These are phyloP conservation scores for Temnothorax nylanderi DNA, from an alignment of 1,140 invertebrate genomes.

Conservation along the genomic window DNA sequence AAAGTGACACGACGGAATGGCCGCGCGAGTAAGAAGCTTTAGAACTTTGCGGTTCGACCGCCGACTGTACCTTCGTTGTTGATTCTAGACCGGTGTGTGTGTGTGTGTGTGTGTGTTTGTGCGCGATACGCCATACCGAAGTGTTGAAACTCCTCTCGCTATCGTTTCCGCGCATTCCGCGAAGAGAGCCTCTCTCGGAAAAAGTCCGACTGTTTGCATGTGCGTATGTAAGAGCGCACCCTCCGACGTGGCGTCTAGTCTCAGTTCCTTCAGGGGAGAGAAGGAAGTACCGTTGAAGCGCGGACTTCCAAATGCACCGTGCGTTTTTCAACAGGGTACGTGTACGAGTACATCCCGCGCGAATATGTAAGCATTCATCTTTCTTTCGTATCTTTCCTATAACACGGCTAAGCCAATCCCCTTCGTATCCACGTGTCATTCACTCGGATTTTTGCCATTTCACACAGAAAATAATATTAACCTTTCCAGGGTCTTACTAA, in stretches of 20 bases:
- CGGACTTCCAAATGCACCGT: not conserved
- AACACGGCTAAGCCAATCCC: conserved; percentile 45
- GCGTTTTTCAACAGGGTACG: conserved; percentile 38
- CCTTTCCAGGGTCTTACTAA: conserved; percentile 1
- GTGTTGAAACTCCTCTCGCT: conserved; percentile 52
- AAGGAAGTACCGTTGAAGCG: conserved; percentile 28
- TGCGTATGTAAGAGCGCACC: not conserved
- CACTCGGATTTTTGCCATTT: conserved; percentile 65
- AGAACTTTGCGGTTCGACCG: conserved; percentile 26
- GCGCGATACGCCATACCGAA: conserved; percentile 17
- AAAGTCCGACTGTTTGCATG: conserved; percentile 43
- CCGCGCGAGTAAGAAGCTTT: conserved; percentile 38
- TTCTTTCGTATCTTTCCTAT: conserved; percentile 67
- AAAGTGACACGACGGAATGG: conserved; percentile 21
- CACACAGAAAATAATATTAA: conserved; percentile 50
- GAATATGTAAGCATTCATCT: conserved; percentile 63
- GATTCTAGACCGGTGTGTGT: conserved; percentile 8
- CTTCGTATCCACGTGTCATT: conserved; percentile 63
- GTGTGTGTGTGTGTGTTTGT: not conserved
- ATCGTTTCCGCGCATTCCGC: conserved; percentile 20
- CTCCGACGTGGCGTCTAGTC: not conserved
- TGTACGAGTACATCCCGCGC: conserved; percentile 15
- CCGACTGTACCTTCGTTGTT: conserved; percentile 32
- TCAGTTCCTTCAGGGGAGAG: conserved; percentile 2
- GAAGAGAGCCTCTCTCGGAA: conserved; percentile 20